Evolutionary conservation across 1,140 invertebrate species (phyloP).

Genomic region (Coenobita brevimanus): DNA sequence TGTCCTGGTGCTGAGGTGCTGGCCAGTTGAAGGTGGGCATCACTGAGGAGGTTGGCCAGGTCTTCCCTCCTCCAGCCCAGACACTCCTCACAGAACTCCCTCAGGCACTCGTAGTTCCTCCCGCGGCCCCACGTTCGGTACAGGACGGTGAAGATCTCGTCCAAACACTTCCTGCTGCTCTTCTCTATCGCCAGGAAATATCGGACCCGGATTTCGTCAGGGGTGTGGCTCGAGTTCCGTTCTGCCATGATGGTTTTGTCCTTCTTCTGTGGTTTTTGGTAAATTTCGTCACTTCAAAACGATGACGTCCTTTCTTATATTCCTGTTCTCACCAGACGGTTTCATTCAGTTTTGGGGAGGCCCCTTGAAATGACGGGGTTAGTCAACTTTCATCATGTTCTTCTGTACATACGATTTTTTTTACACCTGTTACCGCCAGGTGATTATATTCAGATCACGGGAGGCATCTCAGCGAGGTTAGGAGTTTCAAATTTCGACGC

Average conservation of each 20-base stretch:
- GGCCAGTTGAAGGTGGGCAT: background rate
- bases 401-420: no score
- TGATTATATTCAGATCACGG: no score
- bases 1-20: no score
- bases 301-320: no score
- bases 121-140: conserved; percentile 35
- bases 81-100: conserved; percentile 35
- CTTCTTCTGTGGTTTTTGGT: background rate
- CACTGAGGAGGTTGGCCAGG: background rate
- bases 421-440: no score
- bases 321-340: no score
- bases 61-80: conserved; percentile 31
- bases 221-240: background rate
- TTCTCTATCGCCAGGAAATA: conserved; percentile 25
- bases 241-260: conserved; percentile 7
- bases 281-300: background rate
- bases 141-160: conserved; percentile 18
- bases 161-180: conserved; percentile 20
- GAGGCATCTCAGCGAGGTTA: no score
- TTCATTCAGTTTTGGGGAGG: no score
- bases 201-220: conserved; percentile 7
- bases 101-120: conserved; percentile 12
- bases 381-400: no score
- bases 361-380: no score
- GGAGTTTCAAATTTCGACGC: no score